These are phyloP conservation scores for Caenorhabditis inopinata DNA, from an alignment of 1,140 invertebrate species.

Conservation along the genomic window DNA sequence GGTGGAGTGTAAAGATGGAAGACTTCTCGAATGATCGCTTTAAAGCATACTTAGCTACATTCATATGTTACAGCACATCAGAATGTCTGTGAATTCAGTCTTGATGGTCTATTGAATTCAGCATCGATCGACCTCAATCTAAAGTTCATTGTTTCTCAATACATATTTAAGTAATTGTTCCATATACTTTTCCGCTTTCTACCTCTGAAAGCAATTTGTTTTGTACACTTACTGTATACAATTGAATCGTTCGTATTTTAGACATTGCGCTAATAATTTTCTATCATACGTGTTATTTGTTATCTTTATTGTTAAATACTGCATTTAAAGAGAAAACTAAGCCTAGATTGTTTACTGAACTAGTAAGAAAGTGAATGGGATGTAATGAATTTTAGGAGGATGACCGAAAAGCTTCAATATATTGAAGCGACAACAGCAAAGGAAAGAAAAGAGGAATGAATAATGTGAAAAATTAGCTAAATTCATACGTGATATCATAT, in stretches of 20 bases:
- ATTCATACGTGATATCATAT: slow-evolving; percentile 28
- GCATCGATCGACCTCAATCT: too few species aligned
- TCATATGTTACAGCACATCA: neutral
- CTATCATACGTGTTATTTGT: too few species aligned
- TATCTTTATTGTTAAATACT: too few species aligned
- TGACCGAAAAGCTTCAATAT: neutral
- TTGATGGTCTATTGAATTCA: neutral
- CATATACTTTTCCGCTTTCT: too few species aligned
- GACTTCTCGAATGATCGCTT: neutral
- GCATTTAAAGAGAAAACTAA: neutral
- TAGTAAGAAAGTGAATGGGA: neutral
- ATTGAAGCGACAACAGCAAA: neutral
- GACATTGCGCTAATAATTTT: too few species aligned
- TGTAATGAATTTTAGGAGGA: slow-evolving; percentile 9
- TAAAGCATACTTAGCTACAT: neutral
- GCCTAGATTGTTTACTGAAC: neutral
- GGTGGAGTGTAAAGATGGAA: neutral
- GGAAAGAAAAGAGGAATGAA: neutral
- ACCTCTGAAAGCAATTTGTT: too few species aligned
- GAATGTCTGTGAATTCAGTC: neutral
- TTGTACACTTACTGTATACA: too few species aligned
- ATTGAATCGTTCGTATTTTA: too few species aligned
- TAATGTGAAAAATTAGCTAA: neutral
- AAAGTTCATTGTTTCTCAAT: too few species aligned
- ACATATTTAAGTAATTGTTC: too few species aligned